A percentile compares a stretch with the other conserved stretches of the same genome.
These are phyloP conservation scores for Microtus richardsoni DNA, from an alignment of 2,113 vertebrate species.

Conservation along the genomic window DNA sequence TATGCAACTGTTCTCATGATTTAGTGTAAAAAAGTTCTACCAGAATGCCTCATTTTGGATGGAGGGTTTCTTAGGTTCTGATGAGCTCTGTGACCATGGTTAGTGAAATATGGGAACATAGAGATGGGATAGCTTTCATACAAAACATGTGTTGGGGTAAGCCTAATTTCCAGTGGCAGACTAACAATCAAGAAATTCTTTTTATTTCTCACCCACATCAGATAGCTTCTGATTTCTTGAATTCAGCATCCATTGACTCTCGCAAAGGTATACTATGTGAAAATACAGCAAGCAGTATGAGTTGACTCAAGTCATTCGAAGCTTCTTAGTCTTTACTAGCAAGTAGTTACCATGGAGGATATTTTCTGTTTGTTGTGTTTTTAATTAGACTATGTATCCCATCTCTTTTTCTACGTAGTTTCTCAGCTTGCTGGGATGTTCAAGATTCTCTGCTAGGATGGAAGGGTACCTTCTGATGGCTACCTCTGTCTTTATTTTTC, in stretches of 20 bases:
- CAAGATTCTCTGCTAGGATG: neutral
- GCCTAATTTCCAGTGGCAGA: neutral
- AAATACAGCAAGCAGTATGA: neutral
- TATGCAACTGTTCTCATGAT: neutral
- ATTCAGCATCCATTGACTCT: neutral
- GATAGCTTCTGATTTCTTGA: slow-evolving; percentile 8
- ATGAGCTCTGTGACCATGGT: neutral
- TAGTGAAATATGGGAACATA: neutral
- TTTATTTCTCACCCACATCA: slow-evolving; percentile 10
- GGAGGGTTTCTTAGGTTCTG: neutral
- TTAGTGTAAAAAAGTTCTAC: neutral
- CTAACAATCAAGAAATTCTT: neutral
- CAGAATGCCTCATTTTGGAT: neutral
- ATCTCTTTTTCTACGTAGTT: slow-evolving; percentile 23
- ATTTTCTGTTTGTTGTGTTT: slow-evolving; percentile 48
- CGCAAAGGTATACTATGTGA: neutral
- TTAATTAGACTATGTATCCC: neutral
- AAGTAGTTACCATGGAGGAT: slow-evolving; percentile 21
- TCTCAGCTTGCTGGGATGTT: slow-evolving; percentile 35
- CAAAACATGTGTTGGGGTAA: neutral
- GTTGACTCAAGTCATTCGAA: neutral
- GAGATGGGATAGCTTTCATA: neutral
- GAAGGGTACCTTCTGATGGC: neutral
- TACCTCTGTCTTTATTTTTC: neutral
- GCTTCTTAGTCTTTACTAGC: slow-evolving; percentile 1